Evolutionary conservation across 2,113 vertebrate genomes (phyloP).

Genomic region (Tachysurus fulvidraco): DNA sequence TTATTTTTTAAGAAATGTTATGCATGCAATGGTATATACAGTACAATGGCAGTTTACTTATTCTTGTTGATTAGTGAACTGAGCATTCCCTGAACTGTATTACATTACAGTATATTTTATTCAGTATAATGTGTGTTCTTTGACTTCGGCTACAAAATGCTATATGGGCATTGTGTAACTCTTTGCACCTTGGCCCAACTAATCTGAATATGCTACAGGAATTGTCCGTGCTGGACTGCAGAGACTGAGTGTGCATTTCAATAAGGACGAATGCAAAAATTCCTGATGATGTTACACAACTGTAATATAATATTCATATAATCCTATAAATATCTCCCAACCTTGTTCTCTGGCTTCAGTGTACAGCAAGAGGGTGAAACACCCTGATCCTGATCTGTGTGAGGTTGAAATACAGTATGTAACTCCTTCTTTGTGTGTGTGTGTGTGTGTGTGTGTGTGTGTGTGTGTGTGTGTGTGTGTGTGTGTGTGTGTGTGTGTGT

Average conservation of each 20-base stretch:
- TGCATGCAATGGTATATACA: background rate
- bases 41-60: background rate
- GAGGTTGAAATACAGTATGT: constrained; percentile 1
- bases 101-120: constrained; percentile 21
- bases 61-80: background rate
- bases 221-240: constrained; percentile 17
- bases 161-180: constrained; percentile 21
- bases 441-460: background rate
- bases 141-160: background rate
- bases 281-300: constrained; percentile 42
- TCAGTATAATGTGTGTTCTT: constrained; percentile 21
- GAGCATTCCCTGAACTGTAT: background rate
- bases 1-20: background rate
- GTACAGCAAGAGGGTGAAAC: background rate
- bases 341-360: background rate
- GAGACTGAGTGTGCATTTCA: constrained; percentile 27
- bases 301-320: constrained; percentile 41
- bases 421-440: background rate
- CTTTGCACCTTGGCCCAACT: constrained; percentile 24
- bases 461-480: background rate
- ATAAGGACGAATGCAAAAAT: constrained; percentile 20
- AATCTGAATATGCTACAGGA: constrained; percentile 8
- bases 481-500: background rate
- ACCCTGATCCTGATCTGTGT: constrained; percentile 6
- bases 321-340: constrained; percentile 30